Conservation (phyloP, 1,140 invertebrate genomes). For the Lepidotrigona ventralis region DNA sequence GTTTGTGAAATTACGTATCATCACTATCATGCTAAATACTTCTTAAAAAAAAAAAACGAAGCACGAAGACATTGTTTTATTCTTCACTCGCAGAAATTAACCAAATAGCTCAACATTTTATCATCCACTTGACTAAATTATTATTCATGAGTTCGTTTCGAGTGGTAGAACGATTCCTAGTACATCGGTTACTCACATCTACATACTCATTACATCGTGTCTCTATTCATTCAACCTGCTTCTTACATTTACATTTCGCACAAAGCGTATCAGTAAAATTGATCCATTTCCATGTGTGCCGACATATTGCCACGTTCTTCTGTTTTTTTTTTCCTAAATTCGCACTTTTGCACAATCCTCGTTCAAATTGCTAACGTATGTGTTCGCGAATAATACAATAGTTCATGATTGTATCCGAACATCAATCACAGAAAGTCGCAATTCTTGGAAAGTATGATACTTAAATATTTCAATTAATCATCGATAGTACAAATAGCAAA, state of each 20-base stretch:
- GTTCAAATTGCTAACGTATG: neutral
- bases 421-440: too few relatives aligned
- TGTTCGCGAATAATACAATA: neutral
- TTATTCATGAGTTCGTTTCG: slow-evolving; percentile 20
- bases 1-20: slow-evolving; percentile 60
- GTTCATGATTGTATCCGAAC: too few relatives aligned
- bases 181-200: neutral
- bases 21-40: slow-evolving; percentile 48
- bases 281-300: neutral
- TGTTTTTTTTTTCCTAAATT: neutral
- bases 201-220: neutral
- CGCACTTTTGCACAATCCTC: neutral
- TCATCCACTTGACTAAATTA: neutral
- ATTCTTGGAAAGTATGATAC: too few relatives aligned
- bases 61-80: neutral
- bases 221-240: neutral
- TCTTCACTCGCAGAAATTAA: slow-evolving; percentile 19
- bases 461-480: too few relatives aligned
- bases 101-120: slow-evolving; percentile 3
- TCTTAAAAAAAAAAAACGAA: neutral
- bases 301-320: neutral
- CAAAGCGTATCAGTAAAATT: slow-evolving; percentile 1
- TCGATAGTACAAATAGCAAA: too few relatives aligned
- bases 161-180: slow-evolving; percentile 31
- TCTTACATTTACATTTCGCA: slow-evolving; percentile 2